phyloP scores from a whole-genome alignment of 2,797 vertebrate genomes.

The Neosilurus mollespiculum region DNA sequence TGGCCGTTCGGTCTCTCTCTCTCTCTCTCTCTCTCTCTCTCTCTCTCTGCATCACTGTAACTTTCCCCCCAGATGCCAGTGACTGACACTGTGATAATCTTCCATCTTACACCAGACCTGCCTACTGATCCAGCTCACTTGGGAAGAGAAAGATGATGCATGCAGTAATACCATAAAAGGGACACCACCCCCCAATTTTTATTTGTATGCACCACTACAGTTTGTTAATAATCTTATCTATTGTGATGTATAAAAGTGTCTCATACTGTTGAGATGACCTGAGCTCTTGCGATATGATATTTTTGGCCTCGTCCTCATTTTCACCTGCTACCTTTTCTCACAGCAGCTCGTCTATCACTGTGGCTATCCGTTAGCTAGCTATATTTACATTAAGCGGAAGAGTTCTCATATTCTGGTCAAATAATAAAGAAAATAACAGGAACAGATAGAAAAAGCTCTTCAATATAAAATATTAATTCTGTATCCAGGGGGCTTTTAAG shows the following conservation, averaged over 20 bases:
- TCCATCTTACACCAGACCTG: slow-evolving; percentile 64
- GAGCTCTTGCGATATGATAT: not conserved
- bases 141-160: slow-evolving; percentile 35
- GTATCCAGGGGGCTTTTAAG: not conserved
- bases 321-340: not conserved
- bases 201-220: not conserved
- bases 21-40: slow-evolving; percentile 5
- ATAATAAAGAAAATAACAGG: not conserved
- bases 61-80: slow-evolving; percentile 61
- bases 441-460: not conserved
- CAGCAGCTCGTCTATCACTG: slow-evolving; percentile 6
- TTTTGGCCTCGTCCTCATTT: not conserved
- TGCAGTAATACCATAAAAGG: not conserved
- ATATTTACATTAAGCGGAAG: too few relatives aligned
- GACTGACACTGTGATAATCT: slow-evolving; percentile 66
- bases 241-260: not conserved
- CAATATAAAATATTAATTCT: not conserved
- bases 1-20: not conserved
- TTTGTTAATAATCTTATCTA: not conserved
- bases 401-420: not conserved
- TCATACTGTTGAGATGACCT: not conserved
- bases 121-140: slow-evolving; percentile 65
- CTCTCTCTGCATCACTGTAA: slow-evolving; percentile 12
- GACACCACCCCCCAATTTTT: too few relatives aligned
- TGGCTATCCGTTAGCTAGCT: not conserved